phyloP scores from a whole-genome alignment of 2,113 vertebrate species.

The Anarhynchus alexandrinus region DNA sequence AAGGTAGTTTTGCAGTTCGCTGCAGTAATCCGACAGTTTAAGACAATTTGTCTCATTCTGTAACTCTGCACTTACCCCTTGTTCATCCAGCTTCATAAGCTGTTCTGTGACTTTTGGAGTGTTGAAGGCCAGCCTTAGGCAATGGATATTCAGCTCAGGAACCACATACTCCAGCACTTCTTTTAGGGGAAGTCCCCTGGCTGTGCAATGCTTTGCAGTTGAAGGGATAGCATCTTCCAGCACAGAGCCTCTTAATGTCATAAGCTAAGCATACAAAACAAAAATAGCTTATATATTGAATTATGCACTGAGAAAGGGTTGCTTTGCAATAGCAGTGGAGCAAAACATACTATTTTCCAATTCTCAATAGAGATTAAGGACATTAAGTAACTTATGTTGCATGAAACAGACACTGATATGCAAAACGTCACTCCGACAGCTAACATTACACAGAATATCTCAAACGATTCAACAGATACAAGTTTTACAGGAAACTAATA shows the following conservation, averaged over 20 bases:
- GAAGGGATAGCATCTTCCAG: slow-evolving; percentile 92
- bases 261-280: slow-evolving; percentile 76
- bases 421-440: background rate
- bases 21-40: background rate
- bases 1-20: background rate
- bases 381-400: background rate
- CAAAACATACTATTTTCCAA: background rate
- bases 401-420: background rate
- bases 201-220: slow-evolving; percentile 90
- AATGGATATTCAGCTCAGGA: slow-evolving; percentile 90
- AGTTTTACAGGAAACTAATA: background rate
- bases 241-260: slow-evolving; percentile 88
- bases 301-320: background rate
- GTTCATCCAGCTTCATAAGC: slow-evolving; percentile 95
- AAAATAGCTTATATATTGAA: background rate
- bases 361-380: background rate
- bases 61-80: slow-evolving; percentile 81
- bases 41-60: background rate
- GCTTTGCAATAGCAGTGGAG: background rate
- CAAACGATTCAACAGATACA: background rate
- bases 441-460: background rate
- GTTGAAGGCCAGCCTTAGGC: slow-evolving; percentile 91
- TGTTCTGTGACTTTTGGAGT: slow-evolving; percentile 95
- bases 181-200: slow-evolving; percentile 88
- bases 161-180: slow-evolving; percentile 92